Evolutionary conservation across 2,797 vertebrate species (phyloP), one percentile per base, ranked within the genome.

Genomic region (Hydrocynus forskahlii): DNA sequence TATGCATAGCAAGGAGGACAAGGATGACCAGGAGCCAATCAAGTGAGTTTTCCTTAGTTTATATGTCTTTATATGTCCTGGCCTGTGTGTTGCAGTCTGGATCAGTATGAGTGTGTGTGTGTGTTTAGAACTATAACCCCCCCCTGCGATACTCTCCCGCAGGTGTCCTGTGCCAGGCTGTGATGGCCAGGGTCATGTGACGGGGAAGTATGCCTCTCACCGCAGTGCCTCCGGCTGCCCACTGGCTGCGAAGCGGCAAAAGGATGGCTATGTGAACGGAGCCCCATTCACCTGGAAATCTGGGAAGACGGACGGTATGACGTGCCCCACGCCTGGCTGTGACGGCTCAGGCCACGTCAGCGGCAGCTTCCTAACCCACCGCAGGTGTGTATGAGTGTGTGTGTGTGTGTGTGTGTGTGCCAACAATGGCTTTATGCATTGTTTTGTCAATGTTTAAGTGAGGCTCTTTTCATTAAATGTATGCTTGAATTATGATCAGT

Each of bases 141-240:
- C 10, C n/a, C 43, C 9, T 45, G 3, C 13, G 48, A 12, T 14
- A 52, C 48, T 40, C 81, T n/a, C 79, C 64, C 63, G 5, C 85
- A 99, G 98, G 94, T 99, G 98, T 94, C 97, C 97, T 0, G 97
- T 99, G 68, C 97, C 98, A 0, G 98, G 98, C 80, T 99, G 98
- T 85, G 98, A 99, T 21, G 97, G 98, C 79, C 97, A 99, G 92
- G 97, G 97, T 89, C 97, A 99, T 38, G 97, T 99, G 92, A 99
- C 97, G 0, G 98, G 97, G 82, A 99, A 99, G 93, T 99, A 99
- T 7, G 98, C 97, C 0, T 98, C 97, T 23, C 98, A 99, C 89
- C 97, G 97, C 94, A 99, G 97, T 35, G 98, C 98, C 0, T 99
- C 97, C 0, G 98, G 98, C 77, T 99, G 98, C 92, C 98, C 97